Evolutionary conservation across 2,888 invertebrate species (phyloP).

Genomic region (Troides aeacus): DNA sequence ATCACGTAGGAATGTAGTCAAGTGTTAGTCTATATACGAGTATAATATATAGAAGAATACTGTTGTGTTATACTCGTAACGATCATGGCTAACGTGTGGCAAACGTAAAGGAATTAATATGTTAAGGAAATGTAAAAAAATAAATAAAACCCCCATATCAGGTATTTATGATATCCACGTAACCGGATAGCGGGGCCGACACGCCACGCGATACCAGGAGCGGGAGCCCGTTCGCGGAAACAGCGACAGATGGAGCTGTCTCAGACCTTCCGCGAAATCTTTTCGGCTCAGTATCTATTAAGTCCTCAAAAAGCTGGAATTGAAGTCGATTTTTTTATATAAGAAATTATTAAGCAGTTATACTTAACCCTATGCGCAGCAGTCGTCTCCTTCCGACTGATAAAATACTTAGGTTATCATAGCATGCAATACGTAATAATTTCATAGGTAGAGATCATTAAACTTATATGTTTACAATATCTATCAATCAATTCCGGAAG

Average conservation of each 20-base stretch:
- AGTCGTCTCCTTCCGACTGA: too few relatives aligned
- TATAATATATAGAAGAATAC: too few relatives aligned
- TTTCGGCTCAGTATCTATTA: constrained; percentile 32
- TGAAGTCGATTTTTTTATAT: neutral
- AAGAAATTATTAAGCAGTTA: neutral
- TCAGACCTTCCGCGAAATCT: constrained; percentile 51
- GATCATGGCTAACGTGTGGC: neutral
- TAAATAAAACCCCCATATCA: constrained; percentile 5
- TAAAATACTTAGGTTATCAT: too few relatives aligned
- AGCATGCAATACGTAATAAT: too few relatives aligned
- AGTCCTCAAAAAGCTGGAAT: neutral
- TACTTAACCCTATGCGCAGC: neutral
- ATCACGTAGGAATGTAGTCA: too few relatives aligned
- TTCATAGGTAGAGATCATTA: too few relatives aligned
- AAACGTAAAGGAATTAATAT: constrained; percentile 19
- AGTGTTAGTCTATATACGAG: too few relatives aligned
- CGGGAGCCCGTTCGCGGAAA: constrained; percentile 51
- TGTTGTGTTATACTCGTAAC: neutral
- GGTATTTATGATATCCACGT: constrained; percentile 37
- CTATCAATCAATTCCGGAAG: too few relatives aligned
- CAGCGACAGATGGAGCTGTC: constrained; percentile 42
- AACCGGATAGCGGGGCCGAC: constrained; percentile 42
- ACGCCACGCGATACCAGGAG: constrained; percentile 42
- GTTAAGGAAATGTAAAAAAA: constrained; percentile 5
- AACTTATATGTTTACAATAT: too few relatives aligned